Evolutionary conservation across 2,797 vertebrate species (phyloP).

Genomic region (Gorsachius magnificus): DNA sequence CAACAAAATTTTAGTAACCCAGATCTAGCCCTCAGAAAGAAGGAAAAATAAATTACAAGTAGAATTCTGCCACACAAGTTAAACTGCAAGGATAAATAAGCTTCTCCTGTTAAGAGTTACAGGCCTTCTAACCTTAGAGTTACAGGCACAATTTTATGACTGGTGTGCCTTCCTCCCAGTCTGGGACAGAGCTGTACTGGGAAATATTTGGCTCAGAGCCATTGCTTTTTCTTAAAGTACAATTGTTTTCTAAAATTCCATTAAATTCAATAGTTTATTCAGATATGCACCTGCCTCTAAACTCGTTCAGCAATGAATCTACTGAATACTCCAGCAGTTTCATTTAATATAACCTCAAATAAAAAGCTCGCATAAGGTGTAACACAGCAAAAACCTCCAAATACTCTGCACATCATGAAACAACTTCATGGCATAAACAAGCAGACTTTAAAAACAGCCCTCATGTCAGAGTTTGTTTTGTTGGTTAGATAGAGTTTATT

Average conservation of each 20-base stretch:
- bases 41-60: not conserved
- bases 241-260: not conserved
- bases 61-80: not conserved
- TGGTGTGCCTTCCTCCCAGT: not conserved
- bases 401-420: not conserved
- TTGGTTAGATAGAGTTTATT: not conserved
- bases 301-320: not conserved
- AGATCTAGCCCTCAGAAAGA: not conserved
- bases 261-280: not conserved
- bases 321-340: not conserved
- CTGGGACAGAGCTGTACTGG: not conserved
- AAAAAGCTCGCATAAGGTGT: not conserved
- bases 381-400: not conserved
- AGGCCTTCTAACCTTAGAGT: not conserved
- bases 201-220: not conserved
- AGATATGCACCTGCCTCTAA: not conserved
- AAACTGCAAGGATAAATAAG: not conserved
- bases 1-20: not conserved
- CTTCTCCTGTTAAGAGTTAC: not conserved
- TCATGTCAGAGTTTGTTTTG: not conserved
- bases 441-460: not conserved
- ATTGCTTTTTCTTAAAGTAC: not conserved
- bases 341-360: not conserved
- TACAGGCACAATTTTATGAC: not conserved
- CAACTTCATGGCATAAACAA: not conserved